Evolutionary conservation across 2,113 vertebrate genomes (phyloP).

Genomic region (Lipophrys pholis): DNA sequence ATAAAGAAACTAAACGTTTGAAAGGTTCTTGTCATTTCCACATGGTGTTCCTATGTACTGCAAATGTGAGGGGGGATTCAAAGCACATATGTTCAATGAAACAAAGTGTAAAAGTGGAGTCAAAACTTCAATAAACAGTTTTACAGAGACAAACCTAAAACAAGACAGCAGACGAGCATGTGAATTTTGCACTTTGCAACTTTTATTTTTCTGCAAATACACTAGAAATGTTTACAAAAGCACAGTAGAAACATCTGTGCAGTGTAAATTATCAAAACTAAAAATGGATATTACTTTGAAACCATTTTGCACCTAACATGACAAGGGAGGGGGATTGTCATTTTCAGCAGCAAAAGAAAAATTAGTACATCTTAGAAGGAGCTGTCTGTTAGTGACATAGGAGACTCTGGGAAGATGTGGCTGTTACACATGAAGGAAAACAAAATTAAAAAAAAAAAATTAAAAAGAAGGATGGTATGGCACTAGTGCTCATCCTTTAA

Average conservation of each 20-base stretch:
- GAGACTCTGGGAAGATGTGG: constrained; percentile 21
- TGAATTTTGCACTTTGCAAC: constrained; percentile 69
- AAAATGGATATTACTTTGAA: constrained; percentile 80
- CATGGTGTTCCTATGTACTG: too few species aligned
- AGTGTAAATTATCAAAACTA: constrained; percentile 88
- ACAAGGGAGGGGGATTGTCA: constrained; percentile 81
- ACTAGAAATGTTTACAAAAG: constrained; percentile 89
- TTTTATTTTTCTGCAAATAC: constrained; percentile 86
- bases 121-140: too few species aligned
- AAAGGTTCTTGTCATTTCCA: too few species aligned
- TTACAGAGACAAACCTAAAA: too few species aligned
- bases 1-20: too few species aligned
- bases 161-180: constrained; percentile 15
- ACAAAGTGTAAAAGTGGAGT: too few species aligned
- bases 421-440: constrained; percentile 38
- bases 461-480: constrained; percentile 65
- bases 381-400: constrained; percentile 70
- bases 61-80: too few species aligned
- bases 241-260: constrained; percentile 87
- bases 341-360: constrained; percentile 83
- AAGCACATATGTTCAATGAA: too few species aligned
- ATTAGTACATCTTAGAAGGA: constrained; percentile 65
- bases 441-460: constrained; percentile 27
- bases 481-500: constrained; percentile 78
- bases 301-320: constrained; percentile 83